phyloP scores from a whole-genome alignment of 2,113 vertebrate genomes.

The Entelurus aequoreus region DNA sequence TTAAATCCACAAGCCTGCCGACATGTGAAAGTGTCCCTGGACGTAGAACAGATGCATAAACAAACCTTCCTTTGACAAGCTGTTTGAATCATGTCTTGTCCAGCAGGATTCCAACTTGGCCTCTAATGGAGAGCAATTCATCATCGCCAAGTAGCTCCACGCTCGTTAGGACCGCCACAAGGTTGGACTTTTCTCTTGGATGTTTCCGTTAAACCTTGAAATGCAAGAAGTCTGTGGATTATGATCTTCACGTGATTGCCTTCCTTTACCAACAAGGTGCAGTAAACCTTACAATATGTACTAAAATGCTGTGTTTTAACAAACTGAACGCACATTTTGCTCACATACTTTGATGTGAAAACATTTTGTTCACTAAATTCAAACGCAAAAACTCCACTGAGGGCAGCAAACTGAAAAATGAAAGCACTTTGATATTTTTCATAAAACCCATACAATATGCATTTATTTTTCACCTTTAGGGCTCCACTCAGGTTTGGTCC shows the following conservation, averaged over 20 bases:
- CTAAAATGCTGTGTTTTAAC: too few relatives aligned
- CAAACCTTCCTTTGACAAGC: slow-evolving; percentile 49
- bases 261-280: too few relatives aligned
- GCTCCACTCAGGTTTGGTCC: too few relatives aligned
- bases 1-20: slow-evolving; percentile 50
- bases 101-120: slow-evolving; percentile 37
- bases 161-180: slow-evolving; percentile 17
- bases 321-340: too few relatives aligned
- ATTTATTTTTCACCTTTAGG: too few relatives aligned
- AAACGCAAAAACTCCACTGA: too few relatives aligned
- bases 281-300: too few relatives aligned
- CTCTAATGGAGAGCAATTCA: slow-evolving; percentile 19
- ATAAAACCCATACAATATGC: too few relatives aligned
- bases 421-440: too few relatives aligned
- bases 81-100: slow-evolving; percentile 43
- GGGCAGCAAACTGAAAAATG: too few relatives aligned
- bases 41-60: slow-evolving; percentile 50
- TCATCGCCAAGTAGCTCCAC: slow-evolving; percentile 20
- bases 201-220: background rate
- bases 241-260: slow-evolving; percentile 12
- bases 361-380: too few relatives aligned
- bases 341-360: too few relatives aligned
- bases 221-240: background rate
- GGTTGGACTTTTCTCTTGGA: slow-evolving; percentile 2
- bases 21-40: slow-evolving; percentile 56